Conservation (phyloP, 2,797 vertebrate species). For the Aphelocoma californica region DNA sequence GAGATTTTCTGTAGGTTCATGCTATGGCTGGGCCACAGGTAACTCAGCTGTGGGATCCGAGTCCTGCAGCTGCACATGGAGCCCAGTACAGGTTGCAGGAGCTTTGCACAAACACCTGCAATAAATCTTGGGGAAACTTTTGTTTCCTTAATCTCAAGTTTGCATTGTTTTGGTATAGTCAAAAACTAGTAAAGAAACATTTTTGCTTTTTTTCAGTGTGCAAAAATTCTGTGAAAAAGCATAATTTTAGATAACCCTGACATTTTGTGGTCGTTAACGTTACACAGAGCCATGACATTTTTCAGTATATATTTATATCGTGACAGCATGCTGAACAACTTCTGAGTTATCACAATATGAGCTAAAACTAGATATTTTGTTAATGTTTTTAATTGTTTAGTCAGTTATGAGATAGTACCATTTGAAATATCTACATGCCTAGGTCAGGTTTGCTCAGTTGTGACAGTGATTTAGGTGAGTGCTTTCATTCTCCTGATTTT, state of each 20-base stretch:
- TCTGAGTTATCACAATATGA: not conserved
- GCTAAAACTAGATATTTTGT: not conserved
- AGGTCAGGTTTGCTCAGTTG: not conserved
- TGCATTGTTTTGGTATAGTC: not conserved
- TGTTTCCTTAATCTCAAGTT: not conserved
- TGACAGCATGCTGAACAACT: not conserved
- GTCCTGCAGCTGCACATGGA: accelerated
- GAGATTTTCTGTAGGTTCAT: not conserved
- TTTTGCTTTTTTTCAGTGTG: accelerated
- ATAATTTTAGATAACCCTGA: not conserved
- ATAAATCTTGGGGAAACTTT: accelerated
- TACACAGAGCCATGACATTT: not conserved
- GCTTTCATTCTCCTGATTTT: not conserved
- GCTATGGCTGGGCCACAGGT: accelerated
- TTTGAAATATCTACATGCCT: not conserved
- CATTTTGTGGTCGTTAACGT: not conserved
- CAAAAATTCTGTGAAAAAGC: not conserved
- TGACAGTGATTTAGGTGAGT: accelerated
- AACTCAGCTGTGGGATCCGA: too few species aligned
- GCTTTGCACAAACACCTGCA: not conserved
- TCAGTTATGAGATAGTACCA: not conserved
- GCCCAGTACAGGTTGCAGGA: not conserved
- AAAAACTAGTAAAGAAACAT: not conserved
- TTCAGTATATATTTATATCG: not conserved
- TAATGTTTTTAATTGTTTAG: not conserved